These are phyloP conservation scores for Spondyliosoma cantharus DNA, from an alignment of 2,797 vertebrate species.

Conservation along the genomic window DNA sequence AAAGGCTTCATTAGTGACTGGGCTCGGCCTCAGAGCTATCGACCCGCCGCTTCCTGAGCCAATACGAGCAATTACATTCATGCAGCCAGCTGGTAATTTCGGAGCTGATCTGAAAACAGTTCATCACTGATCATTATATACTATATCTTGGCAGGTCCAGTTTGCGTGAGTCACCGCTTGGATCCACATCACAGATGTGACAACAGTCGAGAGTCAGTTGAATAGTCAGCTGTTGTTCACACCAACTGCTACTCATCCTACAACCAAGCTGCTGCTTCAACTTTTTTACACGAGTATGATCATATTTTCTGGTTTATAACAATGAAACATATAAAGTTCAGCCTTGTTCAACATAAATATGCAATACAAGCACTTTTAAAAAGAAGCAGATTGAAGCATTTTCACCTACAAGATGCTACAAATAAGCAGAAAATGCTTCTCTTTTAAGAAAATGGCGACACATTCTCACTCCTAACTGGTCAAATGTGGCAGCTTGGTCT, in stretches of 20 bases:
- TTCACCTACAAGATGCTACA: background rate
- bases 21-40: background rate
- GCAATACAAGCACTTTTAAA: too few species aligned
- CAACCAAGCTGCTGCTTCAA: background rate
- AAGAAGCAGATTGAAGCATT: too few species aligned
- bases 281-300: background rate
- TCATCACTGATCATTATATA: background rate
- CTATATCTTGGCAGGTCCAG: background rate
- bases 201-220: background rate
- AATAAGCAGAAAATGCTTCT: background rate
- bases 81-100: background rate
- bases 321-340: background rate
- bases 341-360: background rate
- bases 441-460: too few species aligned
- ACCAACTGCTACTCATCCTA: background rate
- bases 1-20: constrained; percentile 21
- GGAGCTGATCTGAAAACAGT: background rate
- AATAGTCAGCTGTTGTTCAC: background rate
- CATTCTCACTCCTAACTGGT: too few species aligned
- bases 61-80: background rate
- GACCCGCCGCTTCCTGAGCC: constrained; percentile 9
- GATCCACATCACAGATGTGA: background rate
- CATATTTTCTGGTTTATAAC: background rate
- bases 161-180: background rate
- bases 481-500: too few species aligned